Evolutionary conservation across 2,797 vertebrate genomes (phyloP).

Genomic region (Cryptoblepharus egeriae): DNA sequence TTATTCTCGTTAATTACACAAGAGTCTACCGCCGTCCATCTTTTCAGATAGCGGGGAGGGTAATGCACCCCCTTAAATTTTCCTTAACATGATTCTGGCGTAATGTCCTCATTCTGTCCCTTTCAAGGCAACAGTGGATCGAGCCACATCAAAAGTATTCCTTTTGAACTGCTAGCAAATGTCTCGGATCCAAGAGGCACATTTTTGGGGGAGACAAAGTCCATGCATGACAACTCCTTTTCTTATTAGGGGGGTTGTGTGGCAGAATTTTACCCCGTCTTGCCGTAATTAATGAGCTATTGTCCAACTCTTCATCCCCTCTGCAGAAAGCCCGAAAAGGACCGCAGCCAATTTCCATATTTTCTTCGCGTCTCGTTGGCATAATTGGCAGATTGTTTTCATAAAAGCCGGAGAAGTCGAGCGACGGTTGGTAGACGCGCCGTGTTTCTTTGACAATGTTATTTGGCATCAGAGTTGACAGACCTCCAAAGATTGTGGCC

Average conservation of each 20-base stretch:
- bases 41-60: background rate
- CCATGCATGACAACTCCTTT: background rate
- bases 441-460: background rate
- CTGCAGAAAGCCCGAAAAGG: background rate
- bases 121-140: background rate
- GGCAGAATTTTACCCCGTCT: background rate
- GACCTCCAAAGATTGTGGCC: background rate
- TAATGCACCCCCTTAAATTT: rapidly evolving
- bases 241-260: background rate
- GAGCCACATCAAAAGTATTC: background rate
- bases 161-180: background rate
- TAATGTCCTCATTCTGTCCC: background rate
- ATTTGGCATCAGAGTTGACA: background rate
- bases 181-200: background rate
- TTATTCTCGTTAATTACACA: constrained; percentile 47
- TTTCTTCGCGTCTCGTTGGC: no score
- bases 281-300: background rate
- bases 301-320: background rate
- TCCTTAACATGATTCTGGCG: background rate
- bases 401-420: background rate
- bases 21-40: constrained; percentile 24
- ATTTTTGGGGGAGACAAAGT: background rate
- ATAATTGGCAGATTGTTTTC: background rate
- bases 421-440: background rate
- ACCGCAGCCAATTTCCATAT: background rate